Base-by-base conservation (phyloP, 2,888 invertebrate species). In the Eucriotettix oculatus region DNA sequence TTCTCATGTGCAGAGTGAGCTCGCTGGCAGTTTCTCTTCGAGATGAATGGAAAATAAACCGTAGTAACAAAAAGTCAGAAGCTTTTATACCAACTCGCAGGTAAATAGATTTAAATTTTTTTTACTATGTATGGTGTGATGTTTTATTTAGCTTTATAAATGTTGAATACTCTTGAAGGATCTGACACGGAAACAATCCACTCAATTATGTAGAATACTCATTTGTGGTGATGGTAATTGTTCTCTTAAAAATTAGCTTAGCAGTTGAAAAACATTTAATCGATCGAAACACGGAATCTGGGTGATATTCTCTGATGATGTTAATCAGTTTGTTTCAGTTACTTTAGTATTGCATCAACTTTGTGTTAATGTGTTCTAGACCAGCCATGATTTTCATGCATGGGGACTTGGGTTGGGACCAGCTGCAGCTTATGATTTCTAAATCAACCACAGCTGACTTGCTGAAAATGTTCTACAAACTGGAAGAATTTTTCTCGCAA, bases 401-500 rank as follows among this genome's bases (percentile, higher is more conserved):
- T 72, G 93, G 93, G 53, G 90, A 91, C 67, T 78, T 97, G 59
- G 84, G 85, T 64, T 99, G 98, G 98, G 93, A 95, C 71, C 96
- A 91, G 71, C 79, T 98, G 54, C 97, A 99, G 77, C 82, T 98
- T 68, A 88, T 99, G 81, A 96, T 99, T 71, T 93, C 92, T 9
- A 90, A 94, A 73, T 94, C 94, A 57, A 99, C 98, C 1, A 96
- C 97, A 0, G 93, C 94, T 0, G 98, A 99, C 76, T 78, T 99
- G 62, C 78, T 96, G 57, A 98, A 97, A 77, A 97, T 99, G 90
- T 93, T 89, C 72, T 87, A 90, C 65, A 97, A 97, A 71, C 79
- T 99, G 44, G 94, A 95, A 68, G 95, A 97, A 75, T 99, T 99
- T 78, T 97, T 99, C 76, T 88, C 91, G 64, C 96, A 96, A 73